Evolutionary conservation across 2,113 vertebrate genomes (phyloP).

Genomic region (Agapornis roseicollis): DNA sequence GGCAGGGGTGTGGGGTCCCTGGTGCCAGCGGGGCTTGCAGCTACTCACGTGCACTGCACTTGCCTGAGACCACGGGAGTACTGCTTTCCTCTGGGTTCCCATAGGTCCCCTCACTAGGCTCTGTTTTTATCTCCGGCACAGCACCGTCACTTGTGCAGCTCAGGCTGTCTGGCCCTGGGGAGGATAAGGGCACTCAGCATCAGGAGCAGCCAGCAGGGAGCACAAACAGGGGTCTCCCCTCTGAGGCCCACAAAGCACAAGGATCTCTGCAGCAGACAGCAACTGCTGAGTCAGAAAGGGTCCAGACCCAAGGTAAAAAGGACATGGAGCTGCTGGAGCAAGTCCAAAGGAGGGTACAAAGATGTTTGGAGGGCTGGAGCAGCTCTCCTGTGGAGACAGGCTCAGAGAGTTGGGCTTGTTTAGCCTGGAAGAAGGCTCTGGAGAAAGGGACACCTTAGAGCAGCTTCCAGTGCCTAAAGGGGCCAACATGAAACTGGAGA

Average conservation of each 20-base stretch:
- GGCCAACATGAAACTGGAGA: neutral
- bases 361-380: neutral
- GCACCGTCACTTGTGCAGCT: accelerated
- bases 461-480: neutral
- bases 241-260: neutral
- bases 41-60: neutral
- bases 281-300: too few species aligned
- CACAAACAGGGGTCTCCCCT: neutral
- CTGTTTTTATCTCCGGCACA: neutral
- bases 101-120: neutral
- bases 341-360: neutral
- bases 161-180: neutral
- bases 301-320: neutral
- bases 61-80: neutral
- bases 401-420: neutral
- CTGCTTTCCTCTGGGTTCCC: accelerated
- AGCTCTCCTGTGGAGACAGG: neutral
- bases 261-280: neutral
- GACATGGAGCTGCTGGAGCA: neutral
- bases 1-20: neutral
- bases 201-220: neutral
- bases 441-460: too few species aligned
- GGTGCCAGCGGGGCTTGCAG: accelerated
- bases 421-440: too few species aligned
- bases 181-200: neutral